Percentiles rank a stretch among this genome's conserved stretches.
Evolutionary conservation across 2,888 invertebrate genomes (phyloP).

Genomic region (Drosophila prolongata): DNA sequence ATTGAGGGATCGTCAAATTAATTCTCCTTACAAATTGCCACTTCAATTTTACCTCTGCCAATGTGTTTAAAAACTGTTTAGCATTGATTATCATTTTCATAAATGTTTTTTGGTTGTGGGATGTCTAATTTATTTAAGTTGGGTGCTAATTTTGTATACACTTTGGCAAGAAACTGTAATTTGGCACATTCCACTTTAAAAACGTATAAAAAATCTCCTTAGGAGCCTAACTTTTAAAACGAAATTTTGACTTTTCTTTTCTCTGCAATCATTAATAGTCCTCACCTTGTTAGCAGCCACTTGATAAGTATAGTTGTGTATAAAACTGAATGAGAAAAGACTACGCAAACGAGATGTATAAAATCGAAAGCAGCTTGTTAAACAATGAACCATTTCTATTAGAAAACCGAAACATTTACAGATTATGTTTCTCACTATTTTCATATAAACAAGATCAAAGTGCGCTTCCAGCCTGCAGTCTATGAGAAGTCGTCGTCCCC

Average conservation of each 20-base stretch:
- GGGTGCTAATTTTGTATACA: neutral
- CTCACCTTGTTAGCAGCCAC: slow-evolving; percentile 71
- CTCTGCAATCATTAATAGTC: slow-evolving; percentile 39
- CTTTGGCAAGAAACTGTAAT: neutral
- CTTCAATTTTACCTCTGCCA: slow-evolving; percentile 48
- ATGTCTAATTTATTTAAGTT: neutral
- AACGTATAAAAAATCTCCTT: too few species aligned
- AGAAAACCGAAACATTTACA: slow-evolving; percentile 45
- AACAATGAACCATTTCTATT: slow-evolving; percentile 48
- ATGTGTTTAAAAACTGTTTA: slow-evolving; percentile 69
- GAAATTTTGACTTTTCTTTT: too few species aligned
- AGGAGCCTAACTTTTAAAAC: too few species aligned
- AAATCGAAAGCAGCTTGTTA: slow-evolving; percentile 23
- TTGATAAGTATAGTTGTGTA: slow-evolving; percentile 68
- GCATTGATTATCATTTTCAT: slow-evolving; percentile 68
- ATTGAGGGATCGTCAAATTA: slow-evolving; percentile 76
- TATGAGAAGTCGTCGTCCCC: slow-evolving; percentile 67
- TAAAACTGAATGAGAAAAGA: slow-evolving; percentile 51
- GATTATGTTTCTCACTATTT: slow-evolving; percentile 70
- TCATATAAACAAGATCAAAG: slow-evolving; percentile 78
- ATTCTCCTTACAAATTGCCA: slow-evolving; percentile 61
- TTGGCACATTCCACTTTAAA: too few species aligned
- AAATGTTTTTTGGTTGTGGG: slow-evolving; percentile 52
- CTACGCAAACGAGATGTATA: slow-evolving; percentile 18
- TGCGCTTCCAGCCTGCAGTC: slow-evolving; percentile 59